A percentile compares a stretch with the other conserved stretches of the same genome.
Conservation (phyloP, 2,113 vertebrate genomes). For the Periophthalmodon schlosseri region DNA sequence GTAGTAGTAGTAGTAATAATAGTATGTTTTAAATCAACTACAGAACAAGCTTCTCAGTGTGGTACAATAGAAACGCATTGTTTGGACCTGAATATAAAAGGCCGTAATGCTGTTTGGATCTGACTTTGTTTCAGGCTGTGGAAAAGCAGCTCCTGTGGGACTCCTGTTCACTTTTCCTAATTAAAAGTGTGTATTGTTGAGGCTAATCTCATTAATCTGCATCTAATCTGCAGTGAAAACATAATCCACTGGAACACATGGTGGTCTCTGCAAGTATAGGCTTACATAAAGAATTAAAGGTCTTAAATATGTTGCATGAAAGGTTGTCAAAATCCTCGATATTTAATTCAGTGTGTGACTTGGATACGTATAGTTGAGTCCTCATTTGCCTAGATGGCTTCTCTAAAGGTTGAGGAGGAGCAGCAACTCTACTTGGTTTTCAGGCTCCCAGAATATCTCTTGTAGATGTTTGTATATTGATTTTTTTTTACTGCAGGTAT, state of each 20-base stretch:
- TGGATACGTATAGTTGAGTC: neutral
- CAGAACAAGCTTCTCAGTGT: no score
- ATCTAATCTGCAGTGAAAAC: constrained; percentile 9
- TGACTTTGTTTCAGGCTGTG: neutral
- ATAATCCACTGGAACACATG: constrained; percentile 2
- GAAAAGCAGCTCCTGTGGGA: neutral
- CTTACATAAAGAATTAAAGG: neutral
- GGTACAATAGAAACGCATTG: no score
- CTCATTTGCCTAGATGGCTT: neutral
- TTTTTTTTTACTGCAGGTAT: no score
- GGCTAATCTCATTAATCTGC: constrained; percentile 3
- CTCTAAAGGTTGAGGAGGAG: neutral
- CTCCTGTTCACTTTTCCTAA: constrained; percentile 1
- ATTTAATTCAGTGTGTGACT: neutral
- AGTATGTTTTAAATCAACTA: neutral
- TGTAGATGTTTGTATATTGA: neutral
- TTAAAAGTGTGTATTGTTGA: constrained; percentile 7
- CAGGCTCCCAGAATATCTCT: neutral
- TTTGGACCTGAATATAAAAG: neutral
- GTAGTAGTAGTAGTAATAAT: neutral
- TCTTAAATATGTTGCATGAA: neutral
- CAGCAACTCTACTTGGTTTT: neutral
- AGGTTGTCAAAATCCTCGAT: neutral
- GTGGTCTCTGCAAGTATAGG: neutral
- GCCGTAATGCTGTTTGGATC: neutral